Percentiles rank a stretch among this genome's conserved stretches.
Conservation (phyloP, 53 echinoderm and acorn worm genomes). For the Holothuria scabra region DNA sequence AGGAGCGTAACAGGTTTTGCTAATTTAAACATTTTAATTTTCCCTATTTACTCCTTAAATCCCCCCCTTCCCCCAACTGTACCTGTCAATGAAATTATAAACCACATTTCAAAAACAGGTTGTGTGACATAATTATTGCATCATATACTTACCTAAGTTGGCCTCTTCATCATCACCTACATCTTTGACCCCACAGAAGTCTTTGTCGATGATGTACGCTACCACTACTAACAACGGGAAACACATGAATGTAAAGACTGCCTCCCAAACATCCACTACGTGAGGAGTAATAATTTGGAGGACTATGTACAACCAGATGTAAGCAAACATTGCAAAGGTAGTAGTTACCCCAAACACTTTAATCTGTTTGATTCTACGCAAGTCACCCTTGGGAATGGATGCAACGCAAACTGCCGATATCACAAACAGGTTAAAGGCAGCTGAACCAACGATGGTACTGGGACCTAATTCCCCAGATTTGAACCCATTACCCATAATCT, state of each 20-base stretch:
- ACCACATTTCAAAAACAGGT: background rate
- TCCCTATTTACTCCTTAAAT: background rate
- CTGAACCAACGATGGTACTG: conserved; percentile 97
- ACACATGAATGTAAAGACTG: conserved; percentile 86
- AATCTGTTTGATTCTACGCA: conserved; percentile 68
- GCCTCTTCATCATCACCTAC: conserved; percentile 80
- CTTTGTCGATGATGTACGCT: conserved; percentile 91
- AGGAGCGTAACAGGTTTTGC: no score
- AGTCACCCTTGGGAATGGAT: conserved; percentile 72
- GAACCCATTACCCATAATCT: conserved; percentile 81
- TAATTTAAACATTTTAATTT: no score
- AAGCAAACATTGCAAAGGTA: conserved; percentile 86
- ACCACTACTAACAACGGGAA: conserved; percentile 84
- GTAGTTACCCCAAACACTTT: conserved; percentile 91
- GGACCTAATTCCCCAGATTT: conserved; percentile 85
- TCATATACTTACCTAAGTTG: conserved; percentile 70
- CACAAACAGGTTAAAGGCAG: conserved; percentile 90
- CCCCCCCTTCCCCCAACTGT: no score
- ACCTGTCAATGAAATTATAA: no score
- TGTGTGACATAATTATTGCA: background rate
- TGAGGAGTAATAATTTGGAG: conserved; percentile 77
- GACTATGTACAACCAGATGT: conserved; percentile 87
- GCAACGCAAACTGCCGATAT: conserved; percentile 85
- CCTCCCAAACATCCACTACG: conserved; percentile 82
- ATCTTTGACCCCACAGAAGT: conserved; percentile 90